These are phyloP conservation scores for Amniataba percoides DNA, from an alignment of 2,797 vertebrate species.

Conservation along the genomic window DNA sequence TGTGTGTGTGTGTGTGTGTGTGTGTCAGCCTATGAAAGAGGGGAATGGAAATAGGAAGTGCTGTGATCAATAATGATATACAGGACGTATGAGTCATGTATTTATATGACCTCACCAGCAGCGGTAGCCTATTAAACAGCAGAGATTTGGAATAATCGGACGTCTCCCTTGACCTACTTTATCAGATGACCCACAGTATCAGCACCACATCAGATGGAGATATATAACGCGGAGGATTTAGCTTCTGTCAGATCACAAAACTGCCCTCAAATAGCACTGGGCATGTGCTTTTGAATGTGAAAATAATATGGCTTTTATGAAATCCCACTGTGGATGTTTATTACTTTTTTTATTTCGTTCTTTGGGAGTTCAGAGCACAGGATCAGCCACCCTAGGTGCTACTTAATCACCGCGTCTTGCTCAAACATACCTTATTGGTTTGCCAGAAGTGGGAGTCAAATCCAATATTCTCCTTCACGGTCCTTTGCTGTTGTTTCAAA, in stretches of 20 bases:
- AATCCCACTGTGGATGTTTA: neutral
- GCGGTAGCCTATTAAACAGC: conserved; percentile 3
- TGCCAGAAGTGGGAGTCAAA: conserved; percentile 16
- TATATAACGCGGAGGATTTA: neutral
- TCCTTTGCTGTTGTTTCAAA: neutral
- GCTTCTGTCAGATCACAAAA: neutral
- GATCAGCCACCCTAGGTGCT: neutral
- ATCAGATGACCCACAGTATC: conserved; percentile 22
- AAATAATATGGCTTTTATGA: neutral
- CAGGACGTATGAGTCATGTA: conserved; percentile 32
- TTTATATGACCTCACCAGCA: conserved; percentile 52
- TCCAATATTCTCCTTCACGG: neutral
- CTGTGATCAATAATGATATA: conserved; percentile 22
- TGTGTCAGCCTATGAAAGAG: neutral
- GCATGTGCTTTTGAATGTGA: neutral
- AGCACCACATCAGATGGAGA: neutral
- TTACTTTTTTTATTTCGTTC: neutral
- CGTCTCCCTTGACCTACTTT: conserved; percentile 36
- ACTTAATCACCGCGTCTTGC: conserved; percentile 20
- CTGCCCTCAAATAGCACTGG: neutral
- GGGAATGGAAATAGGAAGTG: conserved; percentile 9
- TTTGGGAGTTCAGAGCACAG: neutral
- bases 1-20: conserved; percentile 7
- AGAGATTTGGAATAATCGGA: conserved; percentile 24
- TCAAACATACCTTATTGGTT: conserved; percentile 14